Evolutionary conservation across 2,113 vertebrate genomes (phyloP).

Genomic region (Eidolon helvum): DNA sequence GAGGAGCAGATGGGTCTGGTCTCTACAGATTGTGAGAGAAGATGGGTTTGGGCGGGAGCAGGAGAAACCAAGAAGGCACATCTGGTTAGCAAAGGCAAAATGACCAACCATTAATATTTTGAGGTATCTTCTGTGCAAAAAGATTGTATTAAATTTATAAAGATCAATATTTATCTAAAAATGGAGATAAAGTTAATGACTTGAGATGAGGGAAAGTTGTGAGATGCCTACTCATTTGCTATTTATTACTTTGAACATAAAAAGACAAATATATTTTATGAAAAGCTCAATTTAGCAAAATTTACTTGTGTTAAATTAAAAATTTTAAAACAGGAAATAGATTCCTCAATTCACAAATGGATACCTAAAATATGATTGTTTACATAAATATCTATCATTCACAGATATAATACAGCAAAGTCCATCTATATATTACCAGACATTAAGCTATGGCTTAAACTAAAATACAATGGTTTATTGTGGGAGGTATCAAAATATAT

Average conservation of each 20-base stretch:
- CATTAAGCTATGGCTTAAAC: conserved; percentile 3
- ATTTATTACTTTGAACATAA: background rate
- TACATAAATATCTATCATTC: background rate
- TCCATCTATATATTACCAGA: background rate
- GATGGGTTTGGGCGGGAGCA: background rate
- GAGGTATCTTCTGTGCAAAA: background rate
- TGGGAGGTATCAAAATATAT: background rate
- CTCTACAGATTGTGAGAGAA: background rate
- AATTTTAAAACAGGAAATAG: background rate
- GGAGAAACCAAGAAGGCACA: background rate
- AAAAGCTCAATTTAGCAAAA: background rate
- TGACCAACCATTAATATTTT: background rate
- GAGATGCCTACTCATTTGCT: background rate
- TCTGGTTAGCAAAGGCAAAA: background rate
- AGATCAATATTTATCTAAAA: background rate
- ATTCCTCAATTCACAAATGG: background rate
- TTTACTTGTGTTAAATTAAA: background rate
- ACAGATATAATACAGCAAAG: background rate
- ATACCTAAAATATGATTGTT: background rate
- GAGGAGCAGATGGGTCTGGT: background rate
- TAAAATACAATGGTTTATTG: background rate
- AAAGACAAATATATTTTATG: background rate
- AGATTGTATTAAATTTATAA: background rate
- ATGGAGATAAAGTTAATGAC: background rate
- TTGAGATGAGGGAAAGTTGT: background rate